Base-by-base conservation (phyloP, 92 coral and sea anemone species). In the Scolanthus callimorphus region DNA sequence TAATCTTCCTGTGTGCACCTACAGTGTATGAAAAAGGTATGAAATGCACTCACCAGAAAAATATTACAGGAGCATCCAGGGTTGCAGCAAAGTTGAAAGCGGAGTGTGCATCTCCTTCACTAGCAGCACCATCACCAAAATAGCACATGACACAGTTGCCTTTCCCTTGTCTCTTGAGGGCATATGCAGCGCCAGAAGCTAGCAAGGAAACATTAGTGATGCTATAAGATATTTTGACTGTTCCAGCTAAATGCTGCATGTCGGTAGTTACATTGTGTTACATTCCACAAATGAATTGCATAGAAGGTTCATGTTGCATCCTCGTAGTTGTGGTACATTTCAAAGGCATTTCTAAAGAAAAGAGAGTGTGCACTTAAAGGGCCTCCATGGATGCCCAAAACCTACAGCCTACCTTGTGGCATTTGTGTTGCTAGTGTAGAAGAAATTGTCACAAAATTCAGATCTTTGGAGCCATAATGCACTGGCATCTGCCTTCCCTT, bases 401-500 rank as follows among this genome's bases (percentile, higher is more conserved):
- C 41, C 6, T 34, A 34, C 41, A 34, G 41, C 22, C n/a, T 45
- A 88, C 98, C 98, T 88, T 92, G 98, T 21, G 98, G 98, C 98
- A 92, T 88, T 74, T 92, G 98, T 17, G 98, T 92, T 28, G 98
- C 98, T 23, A 92, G 79, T 1, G 98, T 55, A 2, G 98, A 92
- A 4, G 98, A 92, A 11, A 92, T 88, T 17, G 98, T 92, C 10
- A 91, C 84, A 77, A 92, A 92, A 57, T 92, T 92, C 17, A 77
- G 70, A 10, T 92, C 79, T 62, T 73, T 83, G 1, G 96, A 88
- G 15, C 98, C 98, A 80, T 92, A 92, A 66, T 92, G 98, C 15
- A 92, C 96, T 21, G 98, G 98, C 98, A 92, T 92, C 74, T 92
- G 98, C 11, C 98, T 63, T 13, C 98, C 98, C 31, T 80, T 88